Evolutionary conservation across 1,140 invertebrate species (phyloP).

Genomic region (Acromyrmex echinatior): DNA sequence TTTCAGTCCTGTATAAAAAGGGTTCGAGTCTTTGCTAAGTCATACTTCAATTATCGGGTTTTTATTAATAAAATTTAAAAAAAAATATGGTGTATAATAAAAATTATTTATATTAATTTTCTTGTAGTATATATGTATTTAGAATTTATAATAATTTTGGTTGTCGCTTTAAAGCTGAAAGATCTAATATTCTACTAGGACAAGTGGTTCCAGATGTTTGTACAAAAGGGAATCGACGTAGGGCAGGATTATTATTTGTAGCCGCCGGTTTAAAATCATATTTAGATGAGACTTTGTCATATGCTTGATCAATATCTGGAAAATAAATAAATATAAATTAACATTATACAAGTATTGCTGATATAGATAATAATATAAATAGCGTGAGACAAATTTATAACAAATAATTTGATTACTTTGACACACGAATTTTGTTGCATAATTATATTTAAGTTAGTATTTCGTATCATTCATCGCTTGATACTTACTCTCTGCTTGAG

Average conservation of each 20-base stretch:
- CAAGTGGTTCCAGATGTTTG: conserved; percentile 79
- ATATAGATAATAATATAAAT: not conserved
- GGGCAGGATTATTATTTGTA: conserved; percentile 49
- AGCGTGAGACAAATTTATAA: not conserved
- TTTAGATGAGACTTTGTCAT: conserved; percentile 46
- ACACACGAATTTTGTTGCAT: not conserved
- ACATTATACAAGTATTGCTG: not conserved
- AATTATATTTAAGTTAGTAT: not conserved
- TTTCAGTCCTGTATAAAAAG: not conserved
- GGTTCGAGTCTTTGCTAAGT: not conserved
- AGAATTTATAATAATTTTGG: conserved; percentile 88
- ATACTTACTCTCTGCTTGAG: conserved; percentile 73
- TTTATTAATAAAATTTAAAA: not conserved
- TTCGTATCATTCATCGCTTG: not conserved
- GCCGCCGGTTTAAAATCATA: conserved; percentile 43
- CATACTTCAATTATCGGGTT: not conserved
- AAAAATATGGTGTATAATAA: conserved; percentile 18
- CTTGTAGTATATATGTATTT: not conserved
- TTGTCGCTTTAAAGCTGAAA: conserved; percentile 89
- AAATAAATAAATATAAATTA: conserved; percentile 12
- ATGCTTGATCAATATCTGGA: conserved; percentile 49
- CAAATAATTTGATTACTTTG: conserved; percentile 29
- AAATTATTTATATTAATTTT: not conserved
- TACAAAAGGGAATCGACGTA: conserved; percentile 60
- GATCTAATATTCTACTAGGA: conserved; percentile 89